Conservation (phyloP, 2,797 vertebrate genomes). For the Luscinia megarhynchos region DNA sequence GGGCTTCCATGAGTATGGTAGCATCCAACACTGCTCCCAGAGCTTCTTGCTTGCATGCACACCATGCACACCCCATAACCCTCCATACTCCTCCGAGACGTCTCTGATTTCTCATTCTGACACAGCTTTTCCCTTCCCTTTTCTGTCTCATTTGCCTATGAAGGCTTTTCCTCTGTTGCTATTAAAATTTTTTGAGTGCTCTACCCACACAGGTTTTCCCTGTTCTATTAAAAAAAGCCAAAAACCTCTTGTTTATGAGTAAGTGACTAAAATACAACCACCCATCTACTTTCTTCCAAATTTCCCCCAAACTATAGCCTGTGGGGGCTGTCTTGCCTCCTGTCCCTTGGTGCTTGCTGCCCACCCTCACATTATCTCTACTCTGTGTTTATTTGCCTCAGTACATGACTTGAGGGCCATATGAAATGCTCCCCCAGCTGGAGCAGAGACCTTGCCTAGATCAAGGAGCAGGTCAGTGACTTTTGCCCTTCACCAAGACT, state of each 20-base stretch:
- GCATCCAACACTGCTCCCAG: not conserved
- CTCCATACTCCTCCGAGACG: not conserved
- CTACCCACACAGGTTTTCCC: not conserved
- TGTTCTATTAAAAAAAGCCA: not conserved
- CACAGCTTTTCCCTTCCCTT: not conserved
- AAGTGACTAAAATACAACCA: not conserved
- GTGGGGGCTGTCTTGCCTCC: not conserved
- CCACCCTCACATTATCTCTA: not conserved
- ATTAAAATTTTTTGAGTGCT: not conserved
- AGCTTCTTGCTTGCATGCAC: fast-evolving
- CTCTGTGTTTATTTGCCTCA: not conserved
- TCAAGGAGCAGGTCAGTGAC: not conserved
- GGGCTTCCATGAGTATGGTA: not conserved
- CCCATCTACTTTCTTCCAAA: not conserved
- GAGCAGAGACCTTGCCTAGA: not conserved
- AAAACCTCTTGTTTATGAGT: not conserved
- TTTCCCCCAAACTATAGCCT: not conserved
- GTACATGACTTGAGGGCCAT: not conserved
- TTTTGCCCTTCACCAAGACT: not conserved
- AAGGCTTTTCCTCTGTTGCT: not conserved
- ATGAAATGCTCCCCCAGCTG: not conserved
- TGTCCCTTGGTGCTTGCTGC: not conserved
- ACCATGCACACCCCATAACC: not conserved
- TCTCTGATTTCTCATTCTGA: not conserved
- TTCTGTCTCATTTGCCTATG: not conserved